A percentile compares a stretch with the other conserved stretches of the same genome.
Conservation (phyloP, 2,113 vertebrate species). For the Calonectris borealis region DNA sequence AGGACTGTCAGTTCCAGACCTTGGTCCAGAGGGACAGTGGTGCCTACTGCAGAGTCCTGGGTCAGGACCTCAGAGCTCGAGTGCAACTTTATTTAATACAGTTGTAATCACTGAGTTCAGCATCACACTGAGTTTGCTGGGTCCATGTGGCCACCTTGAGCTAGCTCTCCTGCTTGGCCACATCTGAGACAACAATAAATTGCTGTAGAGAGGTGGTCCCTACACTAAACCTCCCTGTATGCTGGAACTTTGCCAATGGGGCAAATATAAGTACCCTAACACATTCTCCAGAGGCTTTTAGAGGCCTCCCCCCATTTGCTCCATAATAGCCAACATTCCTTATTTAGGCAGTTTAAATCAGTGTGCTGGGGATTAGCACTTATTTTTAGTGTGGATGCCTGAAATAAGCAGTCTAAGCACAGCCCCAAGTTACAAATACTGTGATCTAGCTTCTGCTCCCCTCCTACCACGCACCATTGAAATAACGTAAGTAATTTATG, state of each 20-base stretch:
- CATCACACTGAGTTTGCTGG: background rate
- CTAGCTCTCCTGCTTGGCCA: background rate
- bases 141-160: background rate
- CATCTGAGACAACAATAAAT: background rate
- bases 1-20: background rate
- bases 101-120: background rate
- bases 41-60: background rate
- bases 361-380: background rate
- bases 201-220: background rate
- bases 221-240: background rate
- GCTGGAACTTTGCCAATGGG: background rate
- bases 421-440: background rate
- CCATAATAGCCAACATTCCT: background rate
- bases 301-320: background rate
- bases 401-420: background rate
- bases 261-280: background rate
- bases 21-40: background rate
- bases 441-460: background rate
- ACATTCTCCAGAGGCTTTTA: background rate
- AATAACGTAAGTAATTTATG: conserved; percentile 30
- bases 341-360: background rate
- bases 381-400: background rate
- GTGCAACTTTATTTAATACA: background rate
- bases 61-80: background rate
- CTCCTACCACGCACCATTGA: background rate